Conservation (phyloP, 2,888 invertebrate species). For the Tetranychus truncatus region DNA sequence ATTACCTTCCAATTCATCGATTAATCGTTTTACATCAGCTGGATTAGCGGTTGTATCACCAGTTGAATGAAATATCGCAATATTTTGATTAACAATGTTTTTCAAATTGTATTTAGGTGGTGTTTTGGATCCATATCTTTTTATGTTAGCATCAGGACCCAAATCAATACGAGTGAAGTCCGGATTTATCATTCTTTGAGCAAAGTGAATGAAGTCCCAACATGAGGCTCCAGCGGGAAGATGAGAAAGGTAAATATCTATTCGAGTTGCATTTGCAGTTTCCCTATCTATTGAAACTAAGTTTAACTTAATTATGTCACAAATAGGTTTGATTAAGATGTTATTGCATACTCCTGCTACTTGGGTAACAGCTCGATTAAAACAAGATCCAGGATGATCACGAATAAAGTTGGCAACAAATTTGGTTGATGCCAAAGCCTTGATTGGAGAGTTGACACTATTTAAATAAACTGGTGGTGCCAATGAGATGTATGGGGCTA, state of each 20-base stretch:
- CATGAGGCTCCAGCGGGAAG: constrained; percentile 11
- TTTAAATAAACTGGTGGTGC: background rate
- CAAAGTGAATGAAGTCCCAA: constrained; percentile 9
- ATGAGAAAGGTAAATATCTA: constrained; percentile 7
- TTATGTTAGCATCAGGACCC: background rate
- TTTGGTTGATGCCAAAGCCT: background rate
- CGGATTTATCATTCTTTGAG: constrained; percentile 6
- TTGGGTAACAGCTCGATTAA: background rate
- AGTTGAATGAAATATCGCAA: constrained; percentile 14
- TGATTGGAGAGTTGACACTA: background rate
- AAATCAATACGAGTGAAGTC: background rate
- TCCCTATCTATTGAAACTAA: background rate
- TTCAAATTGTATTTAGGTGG: constrained; percentile 9
- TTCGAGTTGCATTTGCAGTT: background rate
- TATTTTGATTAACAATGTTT: background rate
- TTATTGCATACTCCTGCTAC: background rate
- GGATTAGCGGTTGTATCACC: constrained; percentile 6
- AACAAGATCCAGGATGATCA: background rate
- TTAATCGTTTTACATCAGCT: constrained; percentile 6
- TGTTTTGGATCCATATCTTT: constrained; percentile 6
- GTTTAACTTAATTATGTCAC: background rate
- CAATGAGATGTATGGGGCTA: background rate
- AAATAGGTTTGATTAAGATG: background rate
- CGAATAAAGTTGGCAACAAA: background rate
- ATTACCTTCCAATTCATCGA: background rate